Conservation (phyloP, 2,113 vertebrate genomes). For the Sigmodon hispidus region DNA sequence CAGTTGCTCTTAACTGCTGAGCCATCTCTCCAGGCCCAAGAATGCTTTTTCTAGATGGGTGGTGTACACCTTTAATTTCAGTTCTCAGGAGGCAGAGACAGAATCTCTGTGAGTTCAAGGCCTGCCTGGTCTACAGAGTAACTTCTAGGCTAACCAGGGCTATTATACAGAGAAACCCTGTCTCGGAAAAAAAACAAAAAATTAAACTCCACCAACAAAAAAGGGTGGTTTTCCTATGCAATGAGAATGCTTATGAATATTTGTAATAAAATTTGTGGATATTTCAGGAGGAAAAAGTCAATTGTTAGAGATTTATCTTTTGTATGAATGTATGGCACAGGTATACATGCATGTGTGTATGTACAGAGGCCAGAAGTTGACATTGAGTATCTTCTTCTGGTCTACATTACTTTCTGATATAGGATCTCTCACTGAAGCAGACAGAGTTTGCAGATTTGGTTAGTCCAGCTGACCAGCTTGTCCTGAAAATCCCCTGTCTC, state of each 20-base stretch:
- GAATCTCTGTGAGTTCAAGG: too few species aligned
- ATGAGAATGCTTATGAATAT: not conserved
- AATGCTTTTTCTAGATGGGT: too few species aligned
- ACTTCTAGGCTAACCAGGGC: too few species aligned
- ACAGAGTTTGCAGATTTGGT: not conserved
- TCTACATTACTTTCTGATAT: not conserved
- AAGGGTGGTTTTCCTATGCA: not conserved
- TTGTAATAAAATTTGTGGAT: not conserved
- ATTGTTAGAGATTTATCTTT: not conserved
- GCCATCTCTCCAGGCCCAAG: too few species aligned
- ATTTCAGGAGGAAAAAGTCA: not conserved
- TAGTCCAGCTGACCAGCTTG: not conserved
- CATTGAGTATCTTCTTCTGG: not conserved
- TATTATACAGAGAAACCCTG: too few species aligned
- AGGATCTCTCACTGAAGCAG: not conserved
- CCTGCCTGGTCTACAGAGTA: too few species aligned
- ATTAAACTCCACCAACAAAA: too few species aligned
- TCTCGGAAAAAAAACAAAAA: too few species aligned
- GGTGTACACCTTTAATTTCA: too few species aligned
- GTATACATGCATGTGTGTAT: not conserved
- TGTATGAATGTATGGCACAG: not conserved
- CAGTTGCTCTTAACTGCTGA: too few species aligned
- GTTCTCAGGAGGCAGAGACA: too few species aligned
- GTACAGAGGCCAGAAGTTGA: not conserved
- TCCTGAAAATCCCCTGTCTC: not conserved